Conservation (phyloP, 2,888 invertebrate genomes). For the Nowickia ferox region DNA sequence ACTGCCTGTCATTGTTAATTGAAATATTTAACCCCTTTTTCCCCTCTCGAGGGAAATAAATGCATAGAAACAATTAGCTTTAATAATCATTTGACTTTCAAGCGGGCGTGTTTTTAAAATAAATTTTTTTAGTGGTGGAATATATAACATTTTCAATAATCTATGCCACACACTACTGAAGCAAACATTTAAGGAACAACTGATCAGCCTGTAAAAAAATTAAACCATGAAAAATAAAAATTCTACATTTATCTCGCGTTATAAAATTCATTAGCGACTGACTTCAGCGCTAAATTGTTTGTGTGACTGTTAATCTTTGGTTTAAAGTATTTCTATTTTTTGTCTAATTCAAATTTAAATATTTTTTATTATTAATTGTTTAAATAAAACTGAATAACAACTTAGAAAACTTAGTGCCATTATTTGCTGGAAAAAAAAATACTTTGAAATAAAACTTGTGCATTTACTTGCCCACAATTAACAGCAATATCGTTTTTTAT, state of each 20-base stretch:
- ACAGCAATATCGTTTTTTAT: constrained; percentile 5
- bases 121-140: neutral
- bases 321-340: neutral
- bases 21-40: neutral
- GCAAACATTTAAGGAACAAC: too few species aligned
- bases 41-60: neutral
- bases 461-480: constrained; percentile 21
- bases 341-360: neutral
- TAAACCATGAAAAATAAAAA: neutral
- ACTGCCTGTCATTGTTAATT: constrained; percentile 14
- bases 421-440: neutral
- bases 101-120: neutral
- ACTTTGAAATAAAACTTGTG: constrained; percentile 21
- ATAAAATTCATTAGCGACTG: neutral
- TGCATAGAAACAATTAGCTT: constrained; percentile 23
- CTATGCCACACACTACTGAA: too few species aligned
- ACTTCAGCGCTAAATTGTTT: neutral
- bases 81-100: neutral
- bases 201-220: neutral
- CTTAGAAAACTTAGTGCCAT: constrained; percentile 9
- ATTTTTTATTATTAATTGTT: constrained; percentile 30
- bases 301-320: constrained; percentile 5
- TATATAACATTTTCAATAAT: neutral
- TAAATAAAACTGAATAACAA: constrained; percentile 20
- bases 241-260: constrained; percentile 7